Conservation (phyloP, 2,797 vertebrate genomes). For the Lateolabrax maculatus region DNA sequence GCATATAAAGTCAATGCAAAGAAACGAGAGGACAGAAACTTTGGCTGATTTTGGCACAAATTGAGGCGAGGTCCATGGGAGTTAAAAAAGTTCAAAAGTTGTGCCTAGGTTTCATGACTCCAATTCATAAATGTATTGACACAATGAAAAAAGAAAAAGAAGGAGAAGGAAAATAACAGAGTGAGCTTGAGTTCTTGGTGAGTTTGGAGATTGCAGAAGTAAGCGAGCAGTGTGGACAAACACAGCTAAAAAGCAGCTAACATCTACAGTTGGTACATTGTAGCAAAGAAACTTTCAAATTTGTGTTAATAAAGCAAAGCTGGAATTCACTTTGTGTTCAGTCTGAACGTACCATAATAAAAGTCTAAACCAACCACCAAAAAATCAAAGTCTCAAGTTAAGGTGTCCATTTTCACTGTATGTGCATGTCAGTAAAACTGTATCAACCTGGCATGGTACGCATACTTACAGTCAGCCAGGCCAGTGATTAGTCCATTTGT, state of each 20-base stretch:
- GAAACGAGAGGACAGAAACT: no score
- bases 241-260: no score
- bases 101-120: no score
- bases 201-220: neutral
- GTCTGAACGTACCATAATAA: neutral
- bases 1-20: neutral
- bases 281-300: neutral
- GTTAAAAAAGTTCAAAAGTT: neutral
- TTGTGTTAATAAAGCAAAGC: neutral
- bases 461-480: neutral
- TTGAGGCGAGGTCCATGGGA: no score
- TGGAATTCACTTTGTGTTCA: conserved; percentile 4
- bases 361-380: neutral
- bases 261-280: neutral
- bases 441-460: neutral
- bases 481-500: neutral
- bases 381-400: neutral
- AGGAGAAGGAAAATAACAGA: neutral
- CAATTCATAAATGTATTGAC: neutral
- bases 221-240: neutral
- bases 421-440: neutral
- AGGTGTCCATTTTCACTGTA: neutral
- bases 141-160: neutral
- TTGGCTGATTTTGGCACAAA: neutral
- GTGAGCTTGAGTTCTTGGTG: neutral